Base-by-base conservation (phyloP, 2,797 vertebrate species). In the Hippoglossus hippoglossus region DNA sequence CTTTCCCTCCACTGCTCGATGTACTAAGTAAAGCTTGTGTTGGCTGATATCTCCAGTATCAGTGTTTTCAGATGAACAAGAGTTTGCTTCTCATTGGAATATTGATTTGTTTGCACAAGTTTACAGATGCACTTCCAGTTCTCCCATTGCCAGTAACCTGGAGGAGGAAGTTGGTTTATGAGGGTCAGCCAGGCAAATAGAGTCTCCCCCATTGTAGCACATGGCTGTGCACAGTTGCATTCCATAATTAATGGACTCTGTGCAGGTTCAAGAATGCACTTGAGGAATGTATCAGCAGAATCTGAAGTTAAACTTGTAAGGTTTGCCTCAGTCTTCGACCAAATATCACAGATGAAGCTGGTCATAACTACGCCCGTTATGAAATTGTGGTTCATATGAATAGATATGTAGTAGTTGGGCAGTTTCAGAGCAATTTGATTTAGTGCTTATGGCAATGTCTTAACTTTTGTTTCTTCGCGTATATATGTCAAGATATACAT, bases 271-370 rank as follows among this genome's bases (percentile, higher is more conserved):
- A 74, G 80, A 86, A 87, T 68, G 77, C 55, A 60, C 67, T 60
- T 59, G 11, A 83, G 55, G 76, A 89, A 86, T 79, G 66, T 82
- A n/a, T 72, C 47, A n/a, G 7, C 57, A 26, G 66, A 75, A 80
- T 60, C 24, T 66, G 21, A 52, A 24, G 63, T 50, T 53, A 34
- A 69, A 71, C 12, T 2, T 60, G 15, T 63, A 10, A 60, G 47
- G 15, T 53, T 68, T 19, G 26, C 11, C 28, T 57, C 31, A 1
- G 34, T 56, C 47, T 41, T 62, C 34, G 2, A 16, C 24, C 22
- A 60, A 21, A 47, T 59, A 44, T 10, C 36, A 44, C 57, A 7
- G n/a, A 22, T 58, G 34, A 36, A 22, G 55, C 9, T 36, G 57
- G 4, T 21, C n/a, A 21, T 5, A 64, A 7, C n/a, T 56, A 28